Base-by-base conservation (phyloP, 2,888 invertebrate species). In the Conus canariensis region DNA sequence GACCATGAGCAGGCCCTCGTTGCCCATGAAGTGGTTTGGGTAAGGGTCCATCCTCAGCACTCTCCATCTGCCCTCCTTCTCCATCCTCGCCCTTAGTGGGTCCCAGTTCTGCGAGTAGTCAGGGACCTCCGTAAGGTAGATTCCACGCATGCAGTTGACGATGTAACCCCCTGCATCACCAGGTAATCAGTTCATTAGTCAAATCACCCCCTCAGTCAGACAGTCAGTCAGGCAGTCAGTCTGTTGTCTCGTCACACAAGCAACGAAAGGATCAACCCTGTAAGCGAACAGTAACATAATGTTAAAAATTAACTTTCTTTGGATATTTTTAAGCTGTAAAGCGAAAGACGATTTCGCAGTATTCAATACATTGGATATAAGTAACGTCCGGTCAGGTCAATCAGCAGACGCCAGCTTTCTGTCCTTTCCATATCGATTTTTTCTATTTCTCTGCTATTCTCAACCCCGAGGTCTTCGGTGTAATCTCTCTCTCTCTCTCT, bases 31-130 rank as follows among this genome's bases (percentile, higher is more conserved):
- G 67, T 89, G 89, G 58, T 89, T 85, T 19, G 83, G 67, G 58
- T 89, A 89, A 9, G 59, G 25, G 22, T 89, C 89, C 60, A 64
- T 64, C 67, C 82, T 85, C 16, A 85, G 45, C 67, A 89, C 70
- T 25, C 64, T 85, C 89, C 89, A 89, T n/a, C 59, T 83, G 9
- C 82, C 82, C 58, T 83, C 89, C 45, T 19, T 8, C 56, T 83
- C 58, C 45, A 89, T 45, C 16, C 85, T 25, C 6, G 10, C 10
- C 70, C 67, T 56, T 70, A 89, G 10, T 4, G 89, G 82, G 5
- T 89, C 70, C 89, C 89, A 89, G 56, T 83, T 60, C 89, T 89
- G 45, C 22, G 14, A 10, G 85, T 89, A 89, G 60, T 89, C 85
- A 56, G 83, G 85, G 8, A 89, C 60, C 19, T 67, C 70, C 64